Evolutionary conservation across 2,888 invertebrate species (phyloP).

Genomic region (Drosophila parthenogenetica): DNA sequence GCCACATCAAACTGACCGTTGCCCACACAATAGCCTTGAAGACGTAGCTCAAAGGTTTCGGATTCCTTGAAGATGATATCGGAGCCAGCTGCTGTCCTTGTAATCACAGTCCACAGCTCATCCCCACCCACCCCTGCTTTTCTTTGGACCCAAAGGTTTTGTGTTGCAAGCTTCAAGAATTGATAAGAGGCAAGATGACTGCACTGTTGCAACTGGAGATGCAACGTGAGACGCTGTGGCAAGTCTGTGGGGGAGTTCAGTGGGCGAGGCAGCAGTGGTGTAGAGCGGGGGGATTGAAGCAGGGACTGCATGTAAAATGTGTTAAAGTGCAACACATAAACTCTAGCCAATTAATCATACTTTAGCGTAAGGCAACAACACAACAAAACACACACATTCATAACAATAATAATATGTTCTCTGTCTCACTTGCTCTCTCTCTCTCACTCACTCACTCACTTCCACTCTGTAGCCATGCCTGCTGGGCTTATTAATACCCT

Average conservation of each 20-base stretch:
- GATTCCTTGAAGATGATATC: constrained; percentile 21
- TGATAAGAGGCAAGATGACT: constrained; percentile 26
- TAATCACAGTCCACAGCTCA: no score
- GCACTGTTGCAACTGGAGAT: constrained; percentile 12
- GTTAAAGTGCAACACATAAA: constrained; percentile 51
- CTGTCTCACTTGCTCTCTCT: no score
- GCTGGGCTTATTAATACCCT: not conserved
- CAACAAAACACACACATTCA: no score
- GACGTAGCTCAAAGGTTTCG: constrained; percentile 32
- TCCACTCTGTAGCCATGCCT: not conserved
- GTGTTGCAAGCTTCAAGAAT: constrained; percentile 11
- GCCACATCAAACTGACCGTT: not conserved
- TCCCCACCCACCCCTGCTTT: not conserved
- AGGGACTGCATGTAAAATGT: constrained; percentile 43
- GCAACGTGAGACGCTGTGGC: constrained; percentile 9
- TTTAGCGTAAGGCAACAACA: constrained; percentile 48
- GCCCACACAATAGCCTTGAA: constrained; percentile 13
- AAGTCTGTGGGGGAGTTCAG: no score
- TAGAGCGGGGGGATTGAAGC: no score
- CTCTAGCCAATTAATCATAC: constrained; percentile 70
- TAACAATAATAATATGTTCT: constrained; percentile 17
- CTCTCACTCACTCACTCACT: not conserved
- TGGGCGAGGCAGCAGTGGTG: no score
- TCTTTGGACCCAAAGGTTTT: not conserved
- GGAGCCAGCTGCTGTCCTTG: constrained; percentile 11